phyloP scores from a whole-genome alignment of 1,140 invertebrate genomes.

The Cydia splendana region DNA sequence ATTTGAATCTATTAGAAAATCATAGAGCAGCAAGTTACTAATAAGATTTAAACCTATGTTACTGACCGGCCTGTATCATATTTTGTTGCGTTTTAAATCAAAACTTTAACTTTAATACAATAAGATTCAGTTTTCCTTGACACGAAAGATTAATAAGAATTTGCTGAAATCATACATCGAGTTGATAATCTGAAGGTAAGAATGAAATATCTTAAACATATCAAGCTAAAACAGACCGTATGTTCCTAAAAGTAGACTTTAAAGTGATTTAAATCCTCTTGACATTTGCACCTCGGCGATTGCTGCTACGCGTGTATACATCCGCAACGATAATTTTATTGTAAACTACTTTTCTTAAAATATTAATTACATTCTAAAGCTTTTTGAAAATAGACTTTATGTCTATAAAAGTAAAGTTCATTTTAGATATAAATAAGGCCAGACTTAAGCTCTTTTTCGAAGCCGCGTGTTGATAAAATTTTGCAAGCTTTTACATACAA shows the following conservation, averaged over 20 bases:
- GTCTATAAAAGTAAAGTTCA: neutral
- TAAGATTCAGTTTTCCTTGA: too few species aligned
- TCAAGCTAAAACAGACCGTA: neutral
- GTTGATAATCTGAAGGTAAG: slow-evolving; percentile 1
- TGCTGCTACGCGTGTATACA: slow-evolving; percentile 5
- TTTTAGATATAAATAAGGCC: neutral
- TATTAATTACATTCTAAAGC: neutral
- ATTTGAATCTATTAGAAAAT: too few species aligned
- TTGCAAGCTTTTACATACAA: slow-evolving; percentile 16
- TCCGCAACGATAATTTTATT: neutral
- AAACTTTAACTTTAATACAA: too few species aligned
- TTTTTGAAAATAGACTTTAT: neutral
- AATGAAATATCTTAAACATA: neutral
- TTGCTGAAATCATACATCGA: neutral
- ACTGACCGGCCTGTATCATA: too few species aligned
- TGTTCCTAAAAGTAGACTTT: neutral
- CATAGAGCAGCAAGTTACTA: too few species aligned
- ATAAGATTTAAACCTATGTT: too few species aligned
- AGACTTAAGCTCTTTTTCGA: neutral
- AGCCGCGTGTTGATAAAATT: neutral
- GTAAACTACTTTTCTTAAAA: neutral
- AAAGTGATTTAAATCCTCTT: neutral
- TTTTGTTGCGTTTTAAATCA: too few species aligned
- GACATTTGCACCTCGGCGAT: neutral
- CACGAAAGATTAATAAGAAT: too few species aligned